Evolutionary conservation across 1,140 invertebrate genomes (phyloP).

Genomic region (Drosophila persimilis): DNA sequence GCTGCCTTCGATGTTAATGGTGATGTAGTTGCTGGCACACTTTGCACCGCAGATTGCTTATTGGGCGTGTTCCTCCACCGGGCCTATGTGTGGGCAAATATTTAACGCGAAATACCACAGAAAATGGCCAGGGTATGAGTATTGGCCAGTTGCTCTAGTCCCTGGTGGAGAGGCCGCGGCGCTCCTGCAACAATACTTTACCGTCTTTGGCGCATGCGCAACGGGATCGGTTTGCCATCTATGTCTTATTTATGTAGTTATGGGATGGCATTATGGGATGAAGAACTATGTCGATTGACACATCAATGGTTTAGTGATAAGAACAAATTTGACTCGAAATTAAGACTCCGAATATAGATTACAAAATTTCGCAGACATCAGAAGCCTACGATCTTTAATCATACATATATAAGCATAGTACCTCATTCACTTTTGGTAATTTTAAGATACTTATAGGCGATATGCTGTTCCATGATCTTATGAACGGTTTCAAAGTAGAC

Average conservation of each 20-base stretch:
- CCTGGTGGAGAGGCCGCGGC: constrained; percentile 19
- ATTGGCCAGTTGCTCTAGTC: constrained; percentile 13
- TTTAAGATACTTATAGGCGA: too few relatives aligned
- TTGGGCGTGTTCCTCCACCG: constrained; percentile 62
- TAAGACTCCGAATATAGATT: constrained; percentile 1
- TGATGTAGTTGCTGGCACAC: constrained; percentile 64
- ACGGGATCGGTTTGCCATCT: constrained; percentile 52
- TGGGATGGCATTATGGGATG: constrained; percentile 13
- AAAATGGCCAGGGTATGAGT: constrained; percentile 42
- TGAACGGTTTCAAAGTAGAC: too few relatives aligned
- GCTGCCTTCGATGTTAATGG: neutral
- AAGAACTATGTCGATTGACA: constrained; percentile 15
- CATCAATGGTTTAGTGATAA: neutral
- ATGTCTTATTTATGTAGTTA: constrained; percentile 27
- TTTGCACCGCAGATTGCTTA: constrained; percentile 71
- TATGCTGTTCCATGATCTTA: too few relatives aligned
- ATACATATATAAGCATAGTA: too few relatives aligned
- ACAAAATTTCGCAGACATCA: neutral
- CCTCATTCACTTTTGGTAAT: too few relatives aligned
- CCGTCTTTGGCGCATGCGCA: constrained; percentile 50
- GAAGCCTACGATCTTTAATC: neutral
- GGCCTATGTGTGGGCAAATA: constrained; percentile 60
- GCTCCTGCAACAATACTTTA: constrained; percentile 63
- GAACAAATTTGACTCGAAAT: neutral
- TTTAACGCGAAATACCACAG: constrained; percentile 74